Conservation (phyloP, 2,888 invertebrate genomes). For the Leucozona laternaria region DNA sequence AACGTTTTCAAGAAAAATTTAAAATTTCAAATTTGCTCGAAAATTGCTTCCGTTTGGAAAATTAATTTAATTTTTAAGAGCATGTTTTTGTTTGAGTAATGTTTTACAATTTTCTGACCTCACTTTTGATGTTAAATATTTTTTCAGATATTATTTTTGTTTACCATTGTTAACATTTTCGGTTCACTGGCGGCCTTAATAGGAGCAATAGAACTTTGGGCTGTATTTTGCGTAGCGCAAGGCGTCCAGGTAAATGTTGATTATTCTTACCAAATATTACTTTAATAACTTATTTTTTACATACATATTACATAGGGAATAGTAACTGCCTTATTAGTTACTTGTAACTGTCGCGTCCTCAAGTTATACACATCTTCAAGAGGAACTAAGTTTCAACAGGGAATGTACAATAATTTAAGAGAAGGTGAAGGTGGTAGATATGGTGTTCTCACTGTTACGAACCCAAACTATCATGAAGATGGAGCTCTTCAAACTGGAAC, state of each 20-base stretch:
- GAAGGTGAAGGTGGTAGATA: conserved; percentile 78
- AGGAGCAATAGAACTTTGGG: conserved; percentile 83
- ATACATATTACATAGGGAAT: conserved; percentile 85
- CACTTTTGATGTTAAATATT: no score
- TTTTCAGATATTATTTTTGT: conserved; percentile 83
- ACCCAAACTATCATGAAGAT: conserved; percentile 78
- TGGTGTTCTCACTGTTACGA: conserved; percentile 78
- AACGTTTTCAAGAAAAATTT: no score
- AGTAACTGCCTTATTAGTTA: conserved; percentile 86
- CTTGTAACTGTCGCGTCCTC: conserved; percentile 86
- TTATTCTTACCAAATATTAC: not conserved
- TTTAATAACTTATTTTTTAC: not conserved
- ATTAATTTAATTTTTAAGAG: no score
- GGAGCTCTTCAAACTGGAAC: conserved; percentile 37
- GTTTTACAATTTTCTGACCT: no score
- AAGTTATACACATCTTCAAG: conserved; percentile 77
- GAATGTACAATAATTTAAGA: conserved; percentile 77
- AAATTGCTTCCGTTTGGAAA: no score
- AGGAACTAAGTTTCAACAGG: conserved; percentile 77
- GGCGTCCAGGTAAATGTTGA: conserved; percentile 80
- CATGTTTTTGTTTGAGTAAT: no score
- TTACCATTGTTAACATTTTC: conserved; percentile 82
- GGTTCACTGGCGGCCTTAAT: conserved; percentile 83
- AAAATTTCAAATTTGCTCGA: no score
- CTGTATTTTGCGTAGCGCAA: conserved; percentile 84